Evolutionary conservation across 2,113 vertebrate species (phyloP), one percentile per base, ranked within the genome.

Genomic region (Lagenorhynchus albirostris): DNA sequence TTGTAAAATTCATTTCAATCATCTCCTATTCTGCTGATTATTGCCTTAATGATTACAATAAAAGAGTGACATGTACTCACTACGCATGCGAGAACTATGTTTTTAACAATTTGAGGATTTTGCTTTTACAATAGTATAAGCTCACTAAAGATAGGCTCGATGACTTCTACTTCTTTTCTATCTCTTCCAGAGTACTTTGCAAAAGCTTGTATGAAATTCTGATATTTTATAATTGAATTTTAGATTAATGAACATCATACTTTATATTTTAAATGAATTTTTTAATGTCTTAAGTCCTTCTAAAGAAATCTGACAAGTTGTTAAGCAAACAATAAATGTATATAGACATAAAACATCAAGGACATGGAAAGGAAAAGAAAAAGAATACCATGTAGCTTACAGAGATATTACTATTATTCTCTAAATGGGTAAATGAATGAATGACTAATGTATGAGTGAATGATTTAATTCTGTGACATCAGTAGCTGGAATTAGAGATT

Each of bases 51-150:
- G 29, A 47, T 76, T 38, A 93, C 23, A 74, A 71, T 55, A 58
- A 68, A 77, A 89, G 76, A 60, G 38, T 38, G 38, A 67, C 23
- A 60, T 50, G 50, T 47, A 41, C 23, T 73, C 20, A 73, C 18
- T 29, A 63, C 31, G n/a, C 10, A 29, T 81, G 55, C 65, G 62
- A 82, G 44, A 92, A 47, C 31, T 84, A 18, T 38, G 25, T 65
- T 60, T 89, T 76, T 89, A 83, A 60, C 26, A 76, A n/a, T 92
- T 74, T 76, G 79, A 88, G 38, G 33, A 89, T 76, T 96, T 76
- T 84, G 50, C 12, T 68, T 83, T 84, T 58, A 29, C 17, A 84
- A 29, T 23, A 77, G 15, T 29, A 41, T 53, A 96, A 67, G 47
- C 25, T 92, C 53, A 76, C 25, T 85, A 79, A 91, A 17, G 8